Evolutionary conservation across 1,140 invertebrate genomes (phyloP), one percentile per base, ranked within the genome.

Genomic region (Drosophila ironensis): DNA sequence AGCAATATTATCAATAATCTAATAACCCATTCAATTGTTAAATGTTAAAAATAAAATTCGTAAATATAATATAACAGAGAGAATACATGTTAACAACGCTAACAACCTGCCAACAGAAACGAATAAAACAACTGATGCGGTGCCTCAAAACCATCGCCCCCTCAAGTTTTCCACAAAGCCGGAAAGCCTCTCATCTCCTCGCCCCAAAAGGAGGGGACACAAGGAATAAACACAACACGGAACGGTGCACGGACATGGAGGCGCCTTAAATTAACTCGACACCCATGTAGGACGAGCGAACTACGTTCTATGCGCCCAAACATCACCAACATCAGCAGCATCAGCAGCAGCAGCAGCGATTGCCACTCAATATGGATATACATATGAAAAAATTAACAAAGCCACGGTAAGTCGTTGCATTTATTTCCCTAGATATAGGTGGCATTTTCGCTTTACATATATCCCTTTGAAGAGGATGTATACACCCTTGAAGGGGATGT

Each of bases 341-440:
- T n/a, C n/a, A n/a, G 35, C 45, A 54, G 38, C 33, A 57, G 16
- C 63, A 59, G 40, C 42, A 63, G 37, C 42, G 44, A 72, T 41
- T 19, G 52, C 33, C 12, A 56, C 69, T 37, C 63, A 64, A 66
- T 53, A 82, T 82, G 78, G 78, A 82, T 84, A 84, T 84, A 53
- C 77, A 84, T 78, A 82, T 82, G 78, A 82, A 82, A 70, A 82
- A 82, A 86, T 47, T 78, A 70, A 69, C 78, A 50, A 82, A 84
- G 76, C 63, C 78, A 82, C 78, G 78, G 78, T 82, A 19, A 77
- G 77, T 66, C 14, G 1, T 8, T 28, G 2, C 2, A 7, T 9
- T 33, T 12, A 33, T 5, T 33, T 33, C 2, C n/a, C n/a, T n/a
- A n/a, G n/a, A n/a, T n/a, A n/a, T n/a, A n/a, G n/a, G n/a, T n/a